Percentiles rank a stretch among this genome's conserved stretches.
Evolutionary conservation across 1,140 invertebrate species (phyloP).

Genomic region (Drosophila kurseongensis): DNA sequence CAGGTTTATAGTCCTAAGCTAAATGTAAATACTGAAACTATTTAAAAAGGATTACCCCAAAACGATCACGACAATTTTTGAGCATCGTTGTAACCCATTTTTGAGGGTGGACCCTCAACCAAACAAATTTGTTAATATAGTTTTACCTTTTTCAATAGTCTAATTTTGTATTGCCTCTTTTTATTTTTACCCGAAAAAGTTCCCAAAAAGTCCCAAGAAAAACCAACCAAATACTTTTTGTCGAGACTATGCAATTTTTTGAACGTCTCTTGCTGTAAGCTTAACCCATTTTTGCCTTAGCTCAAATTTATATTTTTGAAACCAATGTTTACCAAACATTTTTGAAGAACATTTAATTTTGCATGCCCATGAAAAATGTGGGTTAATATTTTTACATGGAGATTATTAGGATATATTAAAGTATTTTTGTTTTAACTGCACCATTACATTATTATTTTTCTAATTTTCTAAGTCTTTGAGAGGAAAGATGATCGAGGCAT

Average conservation of each 20-base stretch:
- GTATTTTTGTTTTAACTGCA: constrained; percentile 68
- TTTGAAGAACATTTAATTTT: constrained; percentile 46
- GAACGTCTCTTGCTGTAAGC: constrained; percentile 66
- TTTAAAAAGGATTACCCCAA: constrained; percentile 4
- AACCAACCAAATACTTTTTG: constrained; percentile 58
- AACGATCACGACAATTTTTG: constrained; percentile 82
- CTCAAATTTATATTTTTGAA: constrained; percentile 39
- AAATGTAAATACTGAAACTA: constrained; percentile 47
- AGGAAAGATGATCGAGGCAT: constrained; percentile 36
- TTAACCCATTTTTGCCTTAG: constrained; percentile 21
- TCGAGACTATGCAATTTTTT: constrained; percentile 76
- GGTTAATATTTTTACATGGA: constrained; percentile 17
- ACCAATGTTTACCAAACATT: constrained; percentile 33
- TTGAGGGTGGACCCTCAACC: constrained; percentile 56
- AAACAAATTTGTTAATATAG: constrained; percentile 14
- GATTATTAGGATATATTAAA: constrained; percentile 35
- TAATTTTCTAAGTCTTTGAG: constrained; percentile 18
- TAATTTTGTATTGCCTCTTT: constrained; percentile 61
- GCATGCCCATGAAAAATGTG: constrained; percentile 53
- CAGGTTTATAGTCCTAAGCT: constrained; percentile 60
- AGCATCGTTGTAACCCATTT: constrained; percentile 74
- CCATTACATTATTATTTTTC: constrained; percentile 41
- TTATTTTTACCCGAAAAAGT: constrained; percentile 18
- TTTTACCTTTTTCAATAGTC: constrained; percentile 32
- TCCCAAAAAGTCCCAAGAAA: constrained; percentile 27